Conservation (phyloP, 2,888 invertebrate genomes). For the Coleophora deauratella region DNA sequence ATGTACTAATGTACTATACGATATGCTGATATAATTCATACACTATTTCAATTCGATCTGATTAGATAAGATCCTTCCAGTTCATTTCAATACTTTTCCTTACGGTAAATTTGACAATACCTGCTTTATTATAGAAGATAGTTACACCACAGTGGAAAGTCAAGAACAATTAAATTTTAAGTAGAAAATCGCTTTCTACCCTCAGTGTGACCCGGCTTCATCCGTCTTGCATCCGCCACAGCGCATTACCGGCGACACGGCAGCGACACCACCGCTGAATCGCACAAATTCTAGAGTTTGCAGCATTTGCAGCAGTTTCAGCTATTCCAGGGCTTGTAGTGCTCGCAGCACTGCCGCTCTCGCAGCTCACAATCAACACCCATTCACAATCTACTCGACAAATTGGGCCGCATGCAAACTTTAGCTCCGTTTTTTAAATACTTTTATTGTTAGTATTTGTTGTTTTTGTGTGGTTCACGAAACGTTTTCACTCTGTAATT, state of each 20-base stretch:
- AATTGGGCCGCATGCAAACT: slow-evolving; percentile 10
- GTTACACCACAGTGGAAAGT: no score
- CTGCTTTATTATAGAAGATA: no score
- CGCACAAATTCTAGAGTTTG: slow-evolving; percentile 35
- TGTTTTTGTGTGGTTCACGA: no score
- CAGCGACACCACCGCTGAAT: slow-evolving; percentile 30
- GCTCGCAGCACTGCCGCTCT: not conserved
- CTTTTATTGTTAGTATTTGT: no score
- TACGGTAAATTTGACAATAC: no score
- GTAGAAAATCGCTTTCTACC: not conserved
- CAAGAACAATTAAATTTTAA: not conserved
- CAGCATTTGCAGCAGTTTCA: slow-evolving; percentile 15
- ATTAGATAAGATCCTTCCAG: no score
- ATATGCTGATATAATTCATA: no score
- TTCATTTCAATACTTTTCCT: no score
- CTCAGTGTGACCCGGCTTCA: slow-evolving; percentile 8
- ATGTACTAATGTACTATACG: no score
- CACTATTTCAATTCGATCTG: no score
- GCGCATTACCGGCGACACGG: slow-evolving; percentile 26
- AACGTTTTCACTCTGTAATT: no score
- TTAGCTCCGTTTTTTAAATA: not conserved
- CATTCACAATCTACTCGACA: slow-evolving; percentile 23
- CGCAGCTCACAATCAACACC: slow-evolving; percentile 40
- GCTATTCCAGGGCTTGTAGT: slow-evolving; percentile 20
- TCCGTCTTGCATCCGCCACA: slow-evolving; percentile 22